Conservation (phyloP, 2,113 vertebrate species). For the Erythrocercus mccallii region DNA sequence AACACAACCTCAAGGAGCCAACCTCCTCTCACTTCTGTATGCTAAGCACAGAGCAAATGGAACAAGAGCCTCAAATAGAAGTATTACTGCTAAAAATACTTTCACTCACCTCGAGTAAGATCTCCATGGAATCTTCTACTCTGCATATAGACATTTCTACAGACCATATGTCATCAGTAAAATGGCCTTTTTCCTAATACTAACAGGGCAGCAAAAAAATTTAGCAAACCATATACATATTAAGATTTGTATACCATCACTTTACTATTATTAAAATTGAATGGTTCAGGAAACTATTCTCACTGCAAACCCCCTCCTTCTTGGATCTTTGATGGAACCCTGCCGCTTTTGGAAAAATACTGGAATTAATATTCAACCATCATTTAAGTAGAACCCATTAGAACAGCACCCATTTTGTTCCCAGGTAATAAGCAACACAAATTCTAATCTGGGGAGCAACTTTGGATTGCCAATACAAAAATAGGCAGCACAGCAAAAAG, state of each 20-base stretch:
- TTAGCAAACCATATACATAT: neutral
- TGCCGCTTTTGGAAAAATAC: neutral
- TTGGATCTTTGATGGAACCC: neutral
- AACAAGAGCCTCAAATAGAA: neutral
- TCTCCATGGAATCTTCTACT: neutral
- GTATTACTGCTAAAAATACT: neutral
- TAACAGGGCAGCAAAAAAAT: neutral
- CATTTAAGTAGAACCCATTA: neutral
- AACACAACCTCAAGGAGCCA: neutral
- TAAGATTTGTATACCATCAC: neutral
- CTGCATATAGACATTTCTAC: neutral
- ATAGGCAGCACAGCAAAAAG: neutral
- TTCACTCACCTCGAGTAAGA: neutral
- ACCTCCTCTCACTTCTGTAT: neutral
- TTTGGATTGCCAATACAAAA: neutral
- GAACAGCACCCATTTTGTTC: neutral
- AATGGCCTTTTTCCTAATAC: neutral
- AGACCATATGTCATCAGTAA: neutral
- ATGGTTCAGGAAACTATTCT: neutral
- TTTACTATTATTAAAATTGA: neutral
- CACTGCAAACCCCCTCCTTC: neutral
- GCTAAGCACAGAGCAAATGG: neutral
- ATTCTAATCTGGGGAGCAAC: neutral
- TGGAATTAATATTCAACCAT: neutral
- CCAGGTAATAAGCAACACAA: neutral